Evolutionary conservation across 1,140 invertebrate species (phyloP).

Genomic region (Nephotettix cincticeps): DNA sequence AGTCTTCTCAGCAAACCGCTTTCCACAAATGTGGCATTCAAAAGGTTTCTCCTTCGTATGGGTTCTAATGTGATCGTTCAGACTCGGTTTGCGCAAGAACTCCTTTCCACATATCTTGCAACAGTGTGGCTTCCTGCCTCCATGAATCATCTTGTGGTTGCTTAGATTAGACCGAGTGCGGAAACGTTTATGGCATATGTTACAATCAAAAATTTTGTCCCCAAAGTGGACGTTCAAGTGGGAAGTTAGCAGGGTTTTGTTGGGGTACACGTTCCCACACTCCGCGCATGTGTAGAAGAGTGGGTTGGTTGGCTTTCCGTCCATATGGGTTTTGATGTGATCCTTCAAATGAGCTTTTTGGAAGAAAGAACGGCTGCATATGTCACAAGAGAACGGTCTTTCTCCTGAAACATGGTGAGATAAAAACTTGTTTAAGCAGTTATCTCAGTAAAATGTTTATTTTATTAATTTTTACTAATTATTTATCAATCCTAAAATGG

Average conservation of each 20-base stretch:
- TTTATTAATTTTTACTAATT: no score
- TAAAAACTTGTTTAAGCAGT: no score
- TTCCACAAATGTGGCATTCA: constrained; percentile 51
- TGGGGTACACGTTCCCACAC: not conserved
- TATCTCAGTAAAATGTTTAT: no score
- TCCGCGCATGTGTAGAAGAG: not conserved
- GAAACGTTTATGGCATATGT: constrained; percentile 21
- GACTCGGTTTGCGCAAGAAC: constrained; percentile 56
- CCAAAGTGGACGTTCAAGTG: constrained; percentile 38
- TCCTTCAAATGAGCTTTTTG: constrained; percentile 32
- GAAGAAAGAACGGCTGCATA: constrained; percentile 26
- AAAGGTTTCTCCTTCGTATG: constrained; percentile 52
- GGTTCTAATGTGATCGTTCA: constrained; percentile 52
- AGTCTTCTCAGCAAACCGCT: constrained; percentile 53
- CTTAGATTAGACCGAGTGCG: constrained; percentile 29
- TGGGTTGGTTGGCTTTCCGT: not conserved
- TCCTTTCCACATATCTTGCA: constrained; percentile 61
- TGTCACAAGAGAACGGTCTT: constrained; percentile 28
- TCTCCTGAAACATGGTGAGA: constrained; percentile 18
- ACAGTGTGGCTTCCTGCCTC: constrained; percentile 66
- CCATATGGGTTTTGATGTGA: constrained; percentile 2
- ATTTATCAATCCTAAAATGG: no score
- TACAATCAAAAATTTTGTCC: constrained; percentile 55
- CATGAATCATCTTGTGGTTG: constrained; percentile 42
- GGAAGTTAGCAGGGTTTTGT: not conserved